Evolutionary conservation across 2,888 invertebrate species (phyloP).

Genomic region (Notodonta ziczac): DNA sequence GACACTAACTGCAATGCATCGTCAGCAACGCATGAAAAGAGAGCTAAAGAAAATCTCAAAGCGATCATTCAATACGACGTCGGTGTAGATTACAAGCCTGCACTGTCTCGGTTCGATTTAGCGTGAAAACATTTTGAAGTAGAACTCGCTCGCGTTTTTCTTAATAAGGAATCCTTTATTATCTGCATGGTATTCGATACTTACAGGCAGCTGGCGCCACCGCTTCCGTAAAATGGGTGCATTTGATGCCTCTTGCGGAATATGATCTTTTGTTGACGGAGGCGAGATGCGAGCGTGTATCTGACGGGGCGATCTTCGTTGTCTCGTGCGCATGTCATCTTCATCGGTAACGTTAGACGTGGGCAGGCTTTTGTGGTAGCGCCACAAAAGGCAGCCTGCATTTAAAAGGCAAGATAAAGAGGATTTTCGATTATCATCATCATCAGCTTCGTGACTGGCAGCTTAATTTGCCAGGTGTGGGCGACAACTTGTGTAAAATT

Average conservation of each 20-base stretch:
- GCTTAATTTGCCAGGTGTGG: constrained; percentile 24
- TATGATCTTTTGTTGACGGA: constrained; percentile 79
- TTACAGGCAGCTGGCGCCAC: constrained; percentile 76
- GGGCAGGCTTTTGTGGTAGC: constrained; percentile 71
- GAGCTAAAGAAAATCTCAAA: constrained; percentile 58
- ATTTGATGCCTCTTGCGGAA: constrained; percentile 67
- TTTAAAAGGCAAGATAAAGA: constrained; percentile 51
- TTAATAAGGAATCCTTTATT: constrained; percentile 75
- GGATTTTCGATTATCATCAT: constrained; percentile 49
- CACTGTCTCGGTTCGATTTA: constrained; percentile 77
- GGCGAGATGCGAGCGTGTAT: constrained; percentile 72
- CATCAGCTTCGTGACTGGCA: constrained; percentile 28
- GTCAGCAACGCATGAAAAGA: constrained; percentile 40
- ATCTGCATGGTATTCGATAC: constrained; percentile 72
- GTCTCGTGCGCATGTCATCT: constrained; percentile 77
- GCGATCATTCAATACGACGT: constrained; percentile 60
- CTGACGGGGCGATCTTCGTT: constrained; percentile 62
- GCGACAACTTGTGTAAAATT: neutral
- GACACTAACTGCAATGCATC: constrained; percentile 22
- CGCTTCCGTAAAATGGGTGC: constrained; percentile 75
- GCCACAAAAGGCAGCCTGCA: constrained; percentile 66
- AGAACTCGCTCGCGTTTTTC: constrained; percentile 70
- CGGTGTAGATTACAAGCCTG: constrained; percentile 68
- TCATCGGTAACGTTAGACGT: constrained; percentile 64
- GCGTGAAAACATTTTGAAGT: constrained; percentile 73